Evolutionary conservation across 2,113 vertebrate species (phyloP).

Genomic region (Holacanthus passer): DNA sequence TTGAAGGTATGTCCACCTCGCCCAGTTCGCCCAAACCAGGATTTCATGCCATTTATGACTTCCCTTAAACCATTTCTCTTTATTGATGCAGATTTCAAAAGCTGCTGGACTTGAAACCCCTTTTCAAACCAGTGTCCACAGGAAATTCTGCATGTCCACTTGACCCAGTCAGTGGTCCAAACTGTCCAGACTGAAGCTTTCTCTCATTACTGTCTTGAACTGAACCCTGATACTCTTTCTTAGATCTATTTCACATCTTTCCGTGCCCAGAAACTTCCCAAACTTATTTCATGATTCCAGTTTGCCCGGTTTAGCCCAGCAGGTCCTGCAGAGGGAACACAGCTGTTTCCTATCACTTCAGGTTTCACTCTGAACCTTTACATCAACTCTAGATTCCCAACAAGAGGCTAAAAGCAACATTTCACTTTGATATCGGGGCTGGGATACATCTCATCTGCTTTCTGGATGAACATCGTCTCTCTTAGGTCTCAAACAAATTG

Average conservation of each 20-base stretch:
- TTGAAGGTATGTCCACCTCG: neutral
- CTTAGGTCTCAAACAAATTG: too few species aligned
- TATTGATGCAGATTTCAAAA: neutral
- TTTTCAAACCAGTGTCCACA: neutral
- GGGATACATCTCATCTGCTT: neutral
- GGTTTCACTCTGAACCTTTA: slow-evolving; percentile 3
- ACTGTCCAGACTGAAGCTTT: neutral
- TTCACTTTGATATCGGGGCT: slow-evolving; percentile 6
- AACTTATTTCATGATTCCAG: neutral
- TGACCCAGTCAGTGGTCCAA: neutral
- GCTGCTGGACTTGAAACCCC: neutral
- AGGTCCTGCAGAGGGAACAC: slow-evolving; percentile 16
- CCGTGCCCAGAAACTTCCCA: neutral
- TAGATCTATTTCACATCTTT: neutral
- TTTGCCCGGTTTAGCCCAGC: slow-evolving; percentile 25
- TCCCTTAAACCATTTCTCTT: neutral
- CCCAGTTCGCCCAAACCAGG: too few species aligned
- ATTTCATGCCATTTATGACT: too few species aligned
- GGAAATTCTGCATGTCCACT: neutral
- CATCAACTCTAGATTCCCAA: neutral
- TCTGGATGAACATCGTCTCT: neutral
- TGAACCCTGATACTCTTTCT: too few species aligned
- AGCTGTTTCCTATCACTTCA: neutral
- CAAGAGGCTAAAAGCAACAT: slow-evolving; percentile 27
- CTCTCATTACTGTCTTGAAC: too few species aligned